Percentiles rank a stretch among this genome's conserved stretches.
Evolutionary conservation across 1,140 invertebrate genomes (phyloP).

Genomic region (Bradynema listronoti): DNA sequence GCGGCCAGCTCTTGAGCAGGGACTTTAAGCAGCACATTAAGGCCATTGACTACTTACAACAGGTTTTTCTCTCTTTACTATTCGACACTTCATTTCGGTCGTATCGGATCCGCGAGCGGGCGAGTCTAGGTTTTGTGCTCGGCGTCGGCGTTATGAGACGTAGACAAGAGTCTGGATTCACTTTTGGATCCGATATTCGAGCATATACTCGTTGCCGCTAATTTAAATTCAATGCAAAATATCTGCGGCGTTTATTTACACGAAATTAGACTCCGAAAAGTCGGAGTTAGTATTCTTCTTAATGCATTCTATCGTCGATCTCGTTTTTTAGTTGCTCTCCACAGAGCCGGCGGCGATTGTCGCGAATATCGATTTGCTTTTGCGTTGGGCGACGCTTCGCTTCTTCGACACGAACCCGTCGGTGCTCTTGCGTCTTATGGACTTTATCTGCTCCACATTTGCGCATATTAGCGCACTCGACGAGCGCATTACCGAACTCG

Average conservation of each 20-base stretch:
- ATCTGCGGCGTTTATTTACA: no score
- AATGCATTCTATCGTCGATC: no score
- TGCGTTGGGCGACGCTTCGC: constrained; percentile 89
- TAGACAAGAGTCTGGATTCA: no score
- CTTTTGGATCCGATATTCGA: no score
- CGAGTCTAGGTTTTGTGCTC: no score
- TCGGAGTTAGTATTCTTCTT: no score
- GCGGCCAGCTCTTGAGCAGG: constrained; percentile 83
- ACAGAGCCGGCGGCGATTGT: constrained; percentile 72
- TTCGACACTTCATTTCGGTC: no score
- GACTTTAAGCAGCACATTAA: constrained; percentile 94
- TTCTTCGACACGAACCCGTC: constrained; percentile 98
- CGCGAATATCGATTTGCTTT: constrained; percentile 82
- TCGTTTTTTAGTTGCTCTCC: constrained; percentile 63
- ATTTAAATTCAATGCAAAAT: no score
- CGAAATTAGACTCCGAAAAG: no score
- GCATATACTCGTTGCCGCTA: no score
- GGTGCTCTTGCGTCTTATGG: constrained; percentile 83
- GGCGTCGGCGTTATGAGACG: no score
- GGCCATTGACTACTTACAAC: constrained; percentile 79
- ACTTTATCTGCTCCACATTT: constrained; percentile 79
- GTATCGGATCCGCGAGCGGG: no score
- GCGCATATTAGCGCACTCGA: constrained; percentile 70
- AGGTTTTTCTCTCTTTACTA: constrained; percentile 63
- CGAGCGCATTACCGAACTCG: constrained; percentile 79